These are phyloP conservation scores for Casuarius casuarius DNA, from an alignment of 2,113 vertebrate genomes.

Conservation along the genomic window DNA sequence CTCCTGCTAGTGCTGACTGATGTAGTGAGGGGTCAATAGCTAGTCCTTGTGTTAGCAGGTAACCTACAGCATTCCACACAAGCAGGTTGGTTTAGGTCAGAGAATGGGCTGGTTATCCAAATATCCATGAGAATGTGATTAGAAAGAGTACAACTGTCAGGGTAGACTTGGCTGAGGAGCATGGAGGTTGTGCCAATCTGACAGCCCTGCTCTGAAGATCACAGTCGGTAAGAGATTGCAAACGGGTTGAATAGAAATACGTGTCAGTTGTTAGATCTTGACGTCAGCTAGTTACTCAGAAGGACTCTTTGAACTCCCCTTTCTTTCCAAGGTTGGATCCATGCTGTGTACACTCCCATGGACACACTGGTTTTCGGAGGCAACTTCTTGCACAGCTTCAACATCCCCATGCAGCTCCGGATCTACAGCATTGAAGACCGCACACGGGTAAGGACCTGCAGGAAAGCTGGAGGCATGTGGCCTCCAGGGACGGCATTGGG, in stretches of 20 bases:
- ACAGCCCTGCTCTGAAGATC: background rate
- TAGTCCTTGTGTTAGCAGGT: background rate
- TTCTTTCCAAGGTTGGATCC: slow-evolving; percentile 90
- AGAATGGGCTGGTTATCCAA: background rate
- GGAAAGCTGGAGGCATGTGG: background rate
- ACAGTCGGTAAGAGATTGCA: rapidly evolving
- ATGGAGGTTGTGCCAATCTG: no score
- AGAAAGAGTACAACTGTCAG: background rate
- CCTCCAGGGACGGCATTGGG: background rate
- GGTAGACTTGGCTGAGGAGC: background rate
- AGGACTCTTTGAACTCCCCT: background rate
- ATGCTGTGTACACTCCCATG: slow-evolving; percentile 97
- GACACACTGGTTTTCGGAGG: slow-evolving; percentile 97
- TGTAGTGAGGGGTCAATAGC: background rate
- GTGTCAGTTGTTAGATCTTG: background rate
- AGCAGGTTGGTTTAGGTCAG: background rate
- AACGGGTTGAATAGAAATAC: background rate
- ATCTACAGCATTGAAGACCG: slow-evolving; percentile 98
- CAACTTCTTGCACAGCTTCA: slow-evolving; percentile 98
- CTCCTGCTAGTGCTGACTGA: background rate
- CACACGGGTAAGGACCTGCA: slow-evolving; percentile 84
- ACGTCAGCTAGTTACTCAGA: background rate
- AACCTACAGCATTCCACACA: background rate
- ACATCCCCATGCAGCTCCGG: slow-evolving; percentile 98
- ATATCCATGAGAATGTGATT: background rate